Conservation (phyloP, 1,140 invertebrate species). For the Amphibalanus amphitrite region DNA sequence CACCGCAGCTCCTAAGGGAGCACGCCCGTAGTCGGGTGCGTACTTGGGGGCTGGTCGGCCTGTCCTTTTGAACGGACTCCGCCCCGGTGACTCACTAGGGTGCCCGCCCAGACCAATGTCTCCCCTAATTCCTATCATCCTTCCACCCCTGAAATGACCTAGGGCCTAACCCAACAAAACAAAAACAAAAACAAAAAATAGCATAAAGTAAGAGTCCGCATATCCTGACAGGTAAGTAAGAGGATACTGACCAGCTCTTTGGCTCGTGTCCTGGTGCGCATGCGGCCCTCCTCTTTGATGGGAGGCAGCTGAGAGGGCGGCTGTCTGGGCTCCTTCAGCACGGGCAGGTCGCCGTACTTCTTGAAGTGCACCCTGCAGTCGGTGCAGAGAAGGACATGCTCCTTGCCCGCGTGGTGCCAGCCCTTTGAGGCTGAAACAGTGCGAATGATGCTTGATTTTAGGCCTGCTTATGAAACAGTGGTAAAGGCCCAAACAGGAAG, state of each 20-base stretch:
- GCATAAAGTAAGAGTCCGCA: too few species aligned
- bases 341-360: conserved; percentile 61
- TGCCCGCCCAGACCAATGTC: too few species aligned
- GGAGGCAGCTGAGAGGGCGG: conserved; percentile 15
- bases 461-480: not conserved
- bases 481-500: not conserved
- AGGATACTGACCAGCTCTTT: conserved; percentile 41
- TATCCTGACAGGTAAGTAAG: too few species aligned
- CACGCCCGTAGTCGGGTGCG: too few species aligned
- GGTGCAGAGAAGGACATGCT: conserved; percentile 53
- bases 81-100: too few species aligned
- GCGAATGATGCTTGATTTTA: not conserved
- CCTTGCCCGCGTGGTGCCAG: conserved; percentile 61
- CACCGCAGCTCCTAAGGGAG: too few species aligned
- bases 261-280: conserved; percentile 69
- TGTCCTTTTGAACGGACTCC: too few species aligned
- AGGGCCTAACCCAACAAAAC: too few species aligned
- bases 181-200: too few species aligned
- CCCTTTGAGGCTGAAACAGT: conserved; percentile 39
- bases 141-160: too few species aligned
- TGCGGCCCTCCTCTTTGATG: conserved; percentile 60
- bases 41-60: too few species aligned
- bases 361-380: conserved; percentile 66
- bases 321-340: conserved; percentile 26
- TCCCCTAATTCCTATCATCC: too few species aligned